These are phyloP conservation scores for Drosophila subpulchrella DNA, from an alignment of 1,140 invertebrate genomes.

Conservation along the genomic window DNA sequence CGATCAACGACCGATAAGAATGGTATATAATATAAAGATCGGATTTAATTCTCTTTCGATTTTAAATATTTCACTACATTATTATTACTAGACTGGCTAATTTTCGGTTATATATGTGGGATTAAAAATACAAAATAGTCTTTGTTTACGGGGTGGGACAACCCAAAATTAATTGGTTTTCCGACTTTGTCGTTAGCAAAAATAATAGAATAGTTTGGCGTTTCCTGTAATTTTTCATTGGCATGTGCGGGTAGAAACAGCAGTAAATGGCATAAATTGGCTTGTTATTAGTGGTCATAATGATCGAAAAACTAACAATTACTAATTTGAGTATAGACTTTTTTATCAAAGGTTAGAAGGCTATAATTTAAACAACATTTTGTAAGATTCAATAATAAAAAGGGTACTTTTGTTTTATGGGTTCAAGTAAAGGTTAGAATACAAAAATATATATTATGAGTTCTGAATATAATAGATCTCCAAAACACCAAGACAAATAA, in stretches of 20 bases:
- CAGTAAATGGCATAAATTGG: not conserved
- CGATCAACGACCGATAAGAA: not conserved
- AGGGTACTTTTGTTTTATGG: too few relatives aligned
- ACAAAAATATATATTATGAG: too few relatives aligned
- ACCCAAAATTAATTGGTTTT: constrained; percentile 1
- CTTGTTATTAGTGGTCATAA: not conserved
- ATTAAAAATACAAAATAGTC: not conserved
- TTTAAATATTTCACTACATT: too few relatives aligned
- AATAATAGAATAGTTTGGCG: not conserved
- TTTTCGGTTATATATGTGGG: not conserved
- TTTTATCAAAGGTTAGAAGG: not conserved
- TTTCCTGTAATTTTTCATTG: not conserved
- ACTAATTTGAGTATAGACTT: not conserved
- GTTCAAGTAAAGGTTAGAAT: too few relatives aligned
- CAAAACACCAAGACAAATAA: too few relatives aligned
- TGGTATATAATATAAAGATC: not conserved
- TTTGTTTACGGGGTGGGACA: not conserved
- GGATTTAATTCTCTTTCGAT: too few relatives aligned
- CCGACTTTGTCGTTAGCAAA: not conserved
- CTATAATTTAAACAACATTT: too few relatives aligned
- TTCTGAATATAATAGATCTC: too few relatives aligned
- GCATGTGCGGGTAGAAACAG: not conserved
- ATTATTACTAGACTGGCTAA: not conserved
- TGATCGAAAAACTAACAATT: not conserved
- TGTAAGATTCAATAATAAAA: too few relatives aligned